Conservation (phyloP, 2,888 invertebrate species). For the Leptopterna dolabrata region DNA sequence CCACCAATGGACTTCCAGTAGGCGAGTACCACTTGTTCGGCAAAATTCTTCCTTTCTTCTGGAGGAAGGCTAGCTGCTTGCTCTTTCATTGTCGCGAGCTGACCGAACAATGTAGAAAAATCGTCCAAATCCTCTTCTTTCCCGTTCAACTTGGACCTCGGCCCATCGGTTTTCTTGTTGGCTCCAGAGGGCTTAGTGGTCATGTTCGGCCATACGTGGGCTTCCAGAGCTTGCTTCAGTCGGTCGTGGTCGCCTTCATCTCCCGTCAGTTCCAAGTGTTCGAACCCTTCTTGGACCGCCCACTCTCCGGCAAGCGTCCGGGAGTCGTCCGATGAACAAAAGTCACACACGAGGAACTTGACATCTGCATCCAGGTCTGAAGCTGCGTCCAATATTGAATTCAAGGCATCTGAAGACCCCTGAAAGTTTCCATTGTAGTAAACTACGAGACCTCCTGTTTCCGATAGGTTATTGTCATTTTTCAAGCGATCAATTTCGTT, state of each 20-base stretch:
- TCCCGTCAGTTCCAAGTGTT: slow-evolving; percentile 74
- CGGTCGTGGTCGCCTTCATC: slow-evolving; percentile 70
- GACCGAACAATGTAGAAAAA: slow-evolving; percentile 75
- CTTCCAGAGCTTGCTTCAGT: slow-evolving; percentile 77
- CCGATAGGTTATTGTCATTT: background rate
- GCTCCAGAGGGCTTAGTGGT: slow-evolving; percentile 70
- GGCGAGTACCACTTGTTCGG: slow-evolving; percentile 78
- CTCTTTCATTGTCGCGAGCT: slow-evolving; percentile 76
- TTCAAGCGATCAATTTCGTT: slow-evolving; percentile 62
- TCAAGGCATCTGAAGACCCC: background rate
- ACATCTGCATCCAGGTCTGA: slow-evolving; percentile 71
- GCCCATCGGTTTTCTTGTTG: background rate
- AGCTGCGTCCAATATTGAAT: slow-evolving; percentile 65
- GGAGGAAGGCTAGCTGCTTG: slow-evolving; percentile 73
- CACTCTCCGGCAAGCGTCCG: slow-evolving; percentile 71
- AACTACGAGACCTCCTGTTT: slow-evolving; percentile 72
- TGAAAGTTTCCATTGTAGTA: slow-evolving; percentile 71
- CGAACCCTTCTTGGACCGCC: slow-evolving; percentile 77
- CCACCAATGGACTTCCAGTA: slow-evolving; percentile 83
- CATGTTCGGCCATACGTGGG: slow-evolving; percentile 80
- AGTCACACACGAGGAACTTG: slow-evolving; percentile 72
- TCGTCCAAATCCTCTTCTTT: slow-evolving; percentile 54
- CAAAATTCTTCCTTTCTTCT: slow-evolving; percentile 76
- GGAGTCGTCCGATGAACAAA: slow-evolving; percentile 67
- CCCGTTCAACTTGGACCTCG: slow-evolving; percentile 41